phyloP scores from a whole-genome alignment of 2,888 invertebrate species.

The Entomobrya proxima region DNA sequence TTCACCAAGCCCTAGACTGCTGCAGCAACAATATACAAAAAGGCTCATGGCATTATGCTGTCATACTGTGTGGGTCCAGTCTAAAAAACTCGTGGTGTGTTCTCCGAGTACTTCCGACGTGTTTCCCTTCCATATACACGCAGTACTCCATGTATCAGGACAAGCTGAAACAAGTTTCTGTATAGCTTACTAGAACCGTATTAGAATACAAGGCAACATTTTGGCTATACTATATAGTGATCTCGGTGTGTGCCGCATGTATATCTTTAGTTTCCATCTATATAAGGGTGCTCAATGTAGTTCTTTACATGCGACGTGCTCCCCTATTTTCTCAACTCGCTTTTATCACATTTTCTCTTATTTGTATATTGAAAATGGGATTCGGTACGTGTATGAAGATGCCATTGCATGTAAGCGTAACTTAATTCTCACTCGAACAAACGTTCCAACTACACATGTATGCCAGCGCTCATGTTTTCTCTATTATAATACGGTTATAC shows the following conservation, averaged over 20 bases:
- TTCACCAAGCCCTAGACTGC: not conserved
- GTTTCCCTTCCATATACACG: constrained; percentile 4
- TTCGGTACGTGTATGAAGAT: not conserved
- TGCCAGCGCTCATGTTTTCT: not conserved
- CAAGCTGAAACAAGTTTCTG: not conserved
- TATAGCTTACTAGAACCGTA: too few relatives aligned
- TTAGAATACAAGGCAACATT: too few relatives aligned
- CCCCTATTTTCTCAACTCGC: not conserved
- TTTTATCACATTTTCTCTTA: constrained; percentile 14
- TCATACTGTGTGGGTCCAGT: constrained; percentile 33
- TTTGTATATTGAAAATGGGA: not conserved
- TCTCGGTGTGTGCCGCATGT: constrained; percentile 26
- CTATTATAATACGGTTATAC: constrained; percentile 31
- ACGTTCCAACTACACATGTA: constrained; percentile 42
- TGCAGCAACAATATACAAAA: not conserved
- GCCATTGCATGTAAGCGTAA: not conserved
- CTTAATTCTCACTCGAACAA: constrained; percentile 39
- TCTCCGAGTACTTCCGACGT: constrained; percentile 37
- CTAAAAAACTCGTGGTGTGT: constrained; percentile 9
- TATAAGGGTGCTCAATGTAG: not conserved
- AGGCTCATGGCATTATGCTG: not conserved
- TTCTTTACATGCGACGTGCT: not conserved
- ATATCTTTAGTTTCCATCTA: constrained; percentile 8
- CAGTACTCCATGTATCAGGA: not conserved
- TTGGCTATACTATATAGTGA: too few relatives aligned